These are phyloP conservation scores for Caenorhabditis becei DNA, from an alignment of 2,888 invertebrate genomes.

Conservation along the genomic window DNA sequence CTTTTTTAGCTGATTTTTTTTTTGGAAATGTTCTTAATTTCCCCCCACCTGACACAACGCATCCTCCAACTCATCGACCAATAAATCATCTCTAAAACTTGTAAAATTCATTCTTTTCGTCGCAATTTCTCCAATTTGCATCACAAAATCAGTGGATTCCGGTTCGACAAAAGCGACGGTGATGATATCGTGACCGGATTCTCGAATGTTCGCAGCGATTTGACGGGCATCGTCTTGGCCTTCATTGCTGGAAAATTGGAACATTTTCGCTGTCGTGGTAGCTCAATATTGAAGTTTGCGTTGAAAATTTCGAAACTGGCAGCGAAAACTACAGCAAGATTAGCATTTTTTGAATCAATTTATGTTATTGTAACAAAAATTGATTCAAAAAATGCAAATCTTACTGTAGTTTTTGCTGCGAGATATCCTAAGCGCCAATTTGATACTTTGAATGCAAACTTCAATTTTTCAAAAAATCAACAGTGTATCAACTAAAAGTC, in stretches of 20 bases:
- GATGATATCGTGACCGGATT: slow-evolving; percentile 38
- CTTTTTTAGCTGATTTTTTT: background rate
- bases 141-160: slow-evolving; percentile 21
- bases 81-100: slow-evolving; percentile 40
- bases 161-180: slow-evolving; percentile 58
- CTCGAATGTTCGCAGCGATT: slow-evolving; percentile 41
- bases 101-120: slow-evolving; percentile 58
- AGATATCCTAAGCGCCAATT: too few relatives aligned
- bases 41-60: slow-evolving; percentile 49
- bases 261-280: too few relatives aligned
- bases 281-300: too few relatives aligned
- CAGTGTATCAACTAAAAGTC: background rate
- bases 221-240: slow-evolving; percentile 48
- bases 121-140: slow-evolving; percentile 54
- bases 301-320: too few relatives aligned
- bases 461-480: background rate
- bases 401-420: too few relatives aligned
- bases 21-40: too few relatives aligned
- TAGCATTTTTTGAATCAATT: background rate
- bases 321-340: too few relatives aligned
- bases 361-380: too few relatives aligned
- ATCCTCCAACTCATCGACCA: slow-evolving; percentile 57
- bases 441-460: too few relatives aligned
- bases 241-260: slow-evolving; percentile 42
- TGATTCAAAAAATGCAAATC: too few relatives aligned